Evolutionary conservation across 2,113 vertebrate genomes (phyloP), one percentile per base, ranked within the genome.

Genomic region (Phylloscopus trochilus): DNA sequence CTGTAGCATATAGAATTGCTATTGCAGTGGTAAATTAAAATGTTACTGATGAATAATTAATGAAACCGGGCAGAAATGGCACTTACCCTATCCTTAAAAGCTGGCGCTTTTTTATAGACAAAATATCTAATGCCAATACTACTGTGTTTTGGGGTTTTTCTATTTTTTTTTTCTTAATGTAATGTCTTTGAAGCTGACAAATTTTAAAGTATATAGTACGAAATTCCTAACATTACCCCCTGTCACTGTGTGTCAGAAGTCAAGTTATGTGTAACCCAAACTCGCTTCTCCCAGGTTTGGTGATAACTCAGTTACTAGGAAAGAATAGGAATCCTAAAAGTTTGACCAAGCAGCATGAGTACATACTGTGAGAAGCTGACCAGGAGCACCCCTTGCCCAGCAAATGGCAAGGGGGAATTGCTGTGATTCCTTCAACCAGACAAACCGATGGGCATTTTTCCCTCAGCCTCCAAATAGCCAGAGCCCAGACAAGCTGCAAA

Each of bases 71-170:
- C 20, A 89, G 33, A 89, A 92, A 55, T 26, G 13, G 12, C 14
- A 18, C 11, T 66, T 13, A 9, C 4, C 2, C 5, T 58, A 1
- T 31, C 18, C 15, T 46, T 83, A 53, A 74, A 93, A 39, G 23
- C 20, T 76, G 39, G 51, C 2, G 9, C 46, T 83, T 83, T 77
- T 84, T 87, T 5, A 67, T 31, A 55, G 49, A 27, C 10, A 77
- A 51, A 85, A 51, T 1, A 12, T 46, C 53, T 44, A 31, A 80
- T 80, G 8, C 12, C 6, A 74, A 16, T 9, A 39, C 8, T 56
- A 43, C 3, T 0, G 0, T 27, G 18, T 19, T 88, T 63, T 10
- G 11, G 6, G 0, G 7, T 56, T 52, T 15, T 49, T n/a, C 11
- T 39, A 6, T 60, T 43, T 26, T 30, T 44, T 41, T 58, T 31